Evolutionary conservation across 2,888 invertebrate genomes (phyloP), one percentile per base, ranked within the genome.

Genomic region (Thymelicus lineola): DNA sequence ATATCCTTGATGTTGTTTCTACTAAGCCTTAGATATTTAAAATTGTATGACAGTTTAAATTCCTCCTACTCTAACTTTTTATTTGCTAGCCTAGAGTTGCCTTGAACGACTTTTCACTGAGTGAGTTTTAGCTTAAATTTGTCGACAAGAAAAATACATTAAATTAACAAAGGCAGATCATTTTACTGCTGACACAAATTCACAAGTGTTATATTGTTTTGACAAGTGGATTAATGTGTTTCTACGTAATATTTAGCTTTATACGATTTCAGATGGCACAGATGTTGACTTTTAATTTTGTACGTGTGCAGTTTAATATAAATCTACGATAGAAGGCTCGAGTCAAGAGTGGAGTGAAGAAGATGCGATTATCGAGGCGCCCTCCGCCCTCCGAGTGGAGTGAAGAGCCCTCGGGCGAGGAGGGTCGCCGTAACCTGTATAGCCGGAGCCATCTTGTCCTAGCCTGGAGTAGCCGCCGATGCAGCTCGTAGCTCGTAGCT

Each of bases 351-450:
- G 35, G 50, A 53, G 28, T 62, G 57, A 69, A 46, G 38, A 68
- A 68, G 57, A 48, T 20, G 36, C 46, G 45, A 69, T 63, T 69
- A 63, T 69, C 48, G 62, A 45, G 12, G 63, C 50, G 42, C 69
- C 63, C 48, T 58, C 58, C 46, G 63, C 55, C 42, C 42, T 45
- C 36, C 28, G 28, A 28, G 28, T 28, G 28, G 1, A 63, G 58
- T 63, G 63, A 69, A 69, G 62, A 6, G 57, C 62, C 38, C 68
- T 68, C 17, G 38, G 0, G 36, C 62, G 68, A 55, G 55, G 20
- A 63, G 20, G 36, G 62, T 45, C 38, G 36, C 17, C 67, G 67
- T 61, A 63, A 69, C 68, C 68, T 68, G 68, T 62, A 68, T 68
- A 68, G 46, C 42, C 14, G 35, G 35, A 36, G 55, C 53, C 59